These are phyloP conservation scores for Fopius arisanus DNA, from an alignment of 1,140 invertebrate genomes.

Conservation along the genomic window DNA sequence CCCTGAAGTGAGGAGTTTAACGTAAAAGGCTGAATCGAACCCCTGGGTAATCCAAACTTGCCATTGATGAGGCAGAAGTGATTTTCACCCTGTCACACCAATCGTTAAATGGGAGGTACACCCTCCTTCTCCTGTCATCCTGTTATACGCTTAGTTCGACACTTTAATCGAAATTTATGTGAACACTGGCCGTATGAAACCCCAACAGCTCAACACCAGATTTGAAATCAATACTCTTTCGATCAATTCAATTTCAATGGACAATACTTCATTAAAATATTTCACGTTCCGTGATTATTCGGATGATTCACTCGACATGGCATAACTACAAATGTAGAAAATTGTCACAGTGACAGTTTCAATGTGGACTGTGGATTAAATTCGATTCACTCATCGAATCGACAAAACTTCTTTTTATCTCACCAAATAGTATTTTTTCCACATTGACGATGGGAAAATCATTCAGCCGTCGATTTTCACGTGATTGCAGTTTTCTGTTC, in stretches of 20 bases:
- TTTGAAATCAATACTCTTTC: background rate
- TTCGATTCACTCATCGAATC: background rate
- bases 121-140: background rate
- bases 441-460: background rate
- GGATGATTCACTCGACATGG: background rate
- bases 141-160: slow-evolving; percentile 7
- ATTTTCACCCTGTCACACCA: slow-evolving; percentile 19
- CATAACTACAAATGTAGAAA: background rate
- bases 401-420: background rate
- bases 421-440: background rate
- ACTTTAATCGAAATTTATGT: slow-evolving; percentile 5
- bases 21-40: background rate
- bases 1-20: background rate
- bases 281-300: background rate
- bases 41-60: background rate
- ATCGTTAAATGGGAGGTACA: slow-evolving; percentile 8
- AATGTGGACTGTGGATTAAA: background rate
- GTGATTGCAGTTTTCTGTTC: background rate
- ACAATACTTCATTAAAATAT: slow-evolving; percentile 1
- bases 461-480: background rate
- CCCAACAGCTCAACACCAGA: background rate
- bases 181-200: background rate
- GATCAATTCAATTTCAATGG: background rate
- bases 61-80: slow-evolving; percentile 2
- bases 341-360: background rate